Evolutionary conservation across 1,140 invertebrate species (phyloP), one percentile per base, ranked within the genome.

Genomic region (Drosophila fuyamai): DNA sequence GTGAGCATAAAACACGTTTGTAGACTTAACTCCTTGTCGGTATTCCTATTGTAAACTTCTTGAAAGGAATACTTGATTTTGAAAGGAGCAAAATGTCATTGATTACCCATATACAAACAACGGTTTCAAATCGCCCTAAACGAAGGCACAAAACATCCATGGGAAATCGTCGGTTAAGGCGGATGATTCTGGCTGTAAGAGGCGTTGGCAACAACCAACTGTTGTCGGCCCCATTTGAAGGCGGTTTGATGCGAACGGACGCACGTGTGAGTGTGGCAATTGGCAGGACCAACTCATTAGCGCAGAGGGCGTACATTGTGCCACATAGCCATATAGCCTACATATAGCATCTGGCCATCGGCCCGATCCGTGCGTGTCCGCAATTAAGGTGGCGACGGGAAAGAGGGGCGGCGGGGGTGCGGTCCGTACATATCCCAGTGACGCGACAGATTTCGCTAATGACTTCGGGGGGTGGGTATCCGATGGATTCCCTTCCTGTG

Each of bases 361-460:
- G 46, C 29, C 32, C 61, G 73, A 76, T 66, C 72, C 72, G 41
- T 76, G 72, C 73, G 62, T 76, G 73, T 55, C 43, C 55, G 72
- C 62, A 76, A 76, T 76, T 76, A 76, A 67, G 75, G 61, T 59
- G 62, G 54, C 29, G 46, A 18, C n/a, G 51, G 32, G 36, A 5
- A 14, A 32, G 14, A 29, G 4, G 4, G 7, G 7, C 8, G 13
- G 2, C 29, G 41, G 32, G 61, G 32, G 38, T 38, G 29, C 23
- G n/a, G 36, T 73, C 18, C 18, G 23, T 41, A 29, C n/a, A 13
- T 16, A 51, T 40, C 60, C 60, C 61, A 76, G 55, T 76, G 73
- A 76, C 73, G 60, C n/a, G 72, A 51, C 72, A 76, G 73, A 76
- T 76, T 76, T 76, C 73, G 72, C 72, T 76, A 76, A 76, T 76